These are phyloP conservation scores for Petrocephalus microphthalmus DNA, from an alignment of 2,113 vertebrate species.

Conservation along the genomic window DNA sequence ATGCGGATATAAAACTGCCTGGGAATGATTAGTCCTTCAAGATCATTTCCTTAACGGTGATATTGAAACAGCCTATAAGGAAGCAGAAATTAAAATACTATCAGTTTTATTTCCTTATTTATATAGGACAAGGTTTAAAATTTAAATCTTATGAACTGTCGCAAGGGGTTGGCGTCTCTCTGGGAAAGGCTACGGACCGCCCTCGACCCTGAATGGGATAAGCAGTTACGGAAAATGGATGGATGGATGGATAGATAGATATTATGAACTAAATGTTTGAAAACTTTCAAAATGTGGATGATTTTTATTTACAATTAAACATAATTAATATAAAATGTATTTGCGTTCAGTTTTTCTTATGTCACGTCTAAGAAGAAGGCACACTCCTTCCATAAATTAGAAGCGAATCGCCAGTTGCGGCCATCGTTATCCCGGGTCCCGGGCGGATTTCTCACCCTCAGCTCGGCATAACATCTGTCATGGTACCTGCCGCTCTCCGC, in stretches of 20 bases:
- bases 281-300: neutral
- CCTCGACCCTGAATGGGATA: neutral
- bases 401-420: constrained; percentile 50
- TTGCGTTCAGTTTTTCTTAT: constrained; percentile 7
- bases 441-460: constrained; percentile 44
- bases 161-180: neutral
- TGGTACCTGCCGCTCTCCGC: constrained; percentile 50
- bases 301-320: neutral
- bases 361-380: neutral
- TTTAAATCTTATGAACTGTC: neutral
- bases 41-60: neutral
- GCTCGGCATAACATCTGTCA: constrained; percentile 60
- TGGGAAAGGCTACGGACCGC: neutral
- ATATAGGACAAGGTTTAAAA: neutral
- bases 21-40: neutral
- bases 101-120: neutral
- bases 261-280: neutral
- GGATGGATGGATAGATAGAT: neutral
- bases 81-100: neutral
- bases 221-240: neutral
- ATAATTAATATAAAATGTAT: neutral
- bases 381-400: constrained; percentile 18
- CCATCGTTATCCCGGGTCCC: constrained; percentile 37
- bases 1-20: neutral
- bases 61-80: neutral